Conservation (phyloP, 2,113 vertebrate genomes). For the Larimichthys polyactis region DNA sequence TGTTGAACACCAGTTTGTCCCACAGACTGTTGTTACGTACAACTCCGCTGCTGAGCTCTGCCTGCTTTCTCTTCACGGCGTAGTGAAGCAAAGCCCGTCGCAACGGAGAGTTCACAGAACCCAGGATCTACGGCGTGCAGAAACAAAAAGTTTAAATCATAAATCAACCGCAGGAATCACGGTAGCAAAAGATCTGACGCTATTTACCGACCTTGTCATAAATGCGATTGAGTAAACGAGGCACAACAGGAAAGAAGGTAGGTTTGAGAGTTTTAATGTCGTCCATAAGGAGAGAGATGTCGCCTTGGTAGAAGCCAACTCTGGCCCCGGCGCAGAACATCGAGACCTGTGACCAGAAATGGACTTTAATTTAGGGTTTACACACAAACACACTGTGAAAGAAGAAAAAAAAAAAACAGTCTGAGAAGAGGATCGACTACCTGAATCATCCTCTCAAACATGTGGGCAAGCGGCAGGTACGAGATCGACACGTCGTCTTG, state of each 20-base stretch:
- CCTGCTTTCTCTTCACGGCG: constrained; percentile 84
- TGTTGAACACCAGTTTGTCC: constrained; percentile 86
- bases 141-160: background rate
- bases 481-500: constrained; percentile 87
- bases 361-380: constrained; percentile 5
- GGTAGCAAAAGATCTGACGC: background rate
- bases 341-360: constrained; percentile 72
- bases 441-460: constrained; percentile 89
- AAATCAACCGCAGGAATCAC: rapidly evolving
- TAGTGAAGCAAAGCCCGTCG: constrained; percentile 81
- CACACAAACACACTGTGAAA: background rate
- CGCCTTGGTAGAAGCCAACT: constrained; percentile 86
- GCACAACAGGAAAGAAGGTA: constrained; percentile 86
- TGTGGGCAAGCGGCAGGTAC: constrained; percentile 87
- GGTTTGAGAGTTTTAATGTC: constrained; percentile 87
- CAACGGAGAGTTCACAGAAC: constrained; percentile 81
- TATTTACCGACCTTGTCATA: constrained; percentile 83
- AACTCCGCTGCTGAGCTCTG: constrained; percentile 83
- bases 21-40: constrained; percentile 86
- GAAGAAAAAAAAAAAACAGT: background rate
- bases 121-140: constrained; percentile 75
- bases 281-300: constrained; percentile 86
- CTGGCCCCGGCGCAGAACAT: constrained; percentile 86
- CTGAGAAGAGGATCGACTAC: constrained; percentile 51
- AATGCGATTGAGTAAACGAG: constrained; percentile 86